Evolutionary conservation across 2,113 vertebrate species (phyloP).

Genomic region (Myxocyprinus asiaticus): DNA sequence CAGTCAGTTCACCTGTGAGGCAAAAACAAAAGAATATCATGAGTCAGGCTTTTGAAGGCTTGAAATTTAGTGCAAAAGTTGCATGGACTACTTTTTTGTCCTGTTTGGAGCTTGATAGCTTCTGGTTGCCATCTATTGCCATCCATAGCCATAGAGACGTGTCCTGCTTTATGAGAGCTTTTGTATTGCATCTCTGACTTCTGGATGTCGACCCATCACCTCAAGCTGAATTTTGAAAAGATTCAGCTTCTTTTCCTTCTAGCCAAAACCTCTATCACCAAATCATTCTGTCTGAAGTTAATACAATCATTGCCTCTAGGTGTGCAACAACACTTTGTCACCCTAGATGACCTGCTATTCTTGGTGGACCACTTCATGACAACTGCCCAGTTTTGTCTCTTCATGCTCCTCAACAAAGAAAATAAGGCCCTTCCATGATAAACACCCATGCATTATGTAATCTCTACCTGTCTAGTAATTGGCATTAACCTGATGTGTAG

Average conservation of each 20-base stretch:
- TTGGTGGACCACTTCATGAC: background rate
- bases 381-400: background rate
- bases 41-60: background rate
- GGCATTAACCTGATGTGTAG: background rate
- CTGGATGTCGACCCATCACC: background rate
- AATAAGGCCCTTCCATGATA: background rate
- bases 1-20: conserved; percentile 81
- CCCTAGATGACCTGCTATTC: background rate
- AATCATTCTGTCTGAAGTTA: background rate
- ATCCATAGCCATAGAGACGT: too few species aligned
- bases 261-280: background rate
- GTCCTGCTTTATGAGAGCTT: too few species aligned
- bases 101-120: too few species aligned
- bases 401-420: background rate
- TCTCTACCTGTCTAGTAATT: background rate
- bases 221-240: background rate
- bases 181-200: too few species aligned
- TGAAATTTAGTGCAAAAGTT: background rate
- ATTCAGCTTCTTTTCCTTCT: background rate
- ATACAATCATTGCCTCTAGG: background rate
- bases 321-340: background rate
- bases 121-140: too few species aligned
- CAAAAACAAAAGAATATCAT: background rate
- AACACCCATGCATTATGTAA: background rate
- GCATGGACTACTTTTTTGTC: too few species aligned